Percentiles rank a stretch among this genome's conserved stretches.
These are phyloP conservation scores for Numenius arquata DNA, from an alignment of 2,113 vertebrate species.

Conservation along the genomic window DNA sequence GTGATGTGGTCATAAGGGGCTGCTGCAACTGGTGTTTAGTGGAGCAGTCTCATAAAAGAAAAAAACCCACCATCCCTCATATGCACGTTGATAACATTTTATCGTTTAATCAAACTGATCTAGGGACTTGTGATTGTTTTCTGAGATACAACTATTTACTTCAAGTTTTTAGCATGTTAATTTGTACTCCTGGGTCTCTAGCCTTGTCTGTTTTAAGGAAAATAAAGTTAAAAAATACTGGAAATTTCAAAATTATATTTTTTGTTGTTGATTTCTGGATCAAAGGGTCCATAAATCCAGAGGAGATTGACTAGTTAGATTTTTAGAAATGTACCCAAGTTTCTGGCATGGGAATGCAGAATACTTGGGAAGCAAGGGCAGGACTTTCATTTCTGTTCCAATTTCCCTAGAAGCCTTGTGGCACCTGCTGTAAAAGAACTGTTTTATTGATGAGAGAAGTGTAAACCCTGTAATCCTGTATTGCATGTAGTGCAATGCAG, in stretches of 20 bases:
- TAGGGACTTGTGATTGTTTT: neutral
- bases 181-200: neutral
- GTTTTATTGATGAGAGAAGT: neutral
- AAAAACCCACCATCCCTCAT: neutral
- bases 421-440: neutral
- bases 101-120: neutral
- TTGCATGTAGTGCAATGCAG: neutral
- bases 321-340: neutral
- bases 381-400: neutral
- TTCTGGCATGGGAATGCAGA: neutral
- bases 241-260: neutral
- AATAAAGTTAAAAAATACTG: neutral
- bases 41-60: neutral
- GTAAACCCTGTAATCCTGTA: neutral
- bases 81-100: neutral
- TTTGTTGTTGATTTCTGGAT: neutral
- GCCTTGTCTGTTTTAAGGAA: neutral
- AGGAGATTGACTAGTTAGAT: neutral
- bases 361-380: neutral
- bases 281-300: neutral
- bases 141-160: neutral
- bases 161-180: neutral
- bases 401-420: neutral
- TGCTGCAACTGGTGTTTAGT: slow-evolving; percentile 1
- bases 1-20: neutral